Base-by-base conservation (phyloP, 2,888 invertebrate genomes). In the Cenopis cana region DNA sequence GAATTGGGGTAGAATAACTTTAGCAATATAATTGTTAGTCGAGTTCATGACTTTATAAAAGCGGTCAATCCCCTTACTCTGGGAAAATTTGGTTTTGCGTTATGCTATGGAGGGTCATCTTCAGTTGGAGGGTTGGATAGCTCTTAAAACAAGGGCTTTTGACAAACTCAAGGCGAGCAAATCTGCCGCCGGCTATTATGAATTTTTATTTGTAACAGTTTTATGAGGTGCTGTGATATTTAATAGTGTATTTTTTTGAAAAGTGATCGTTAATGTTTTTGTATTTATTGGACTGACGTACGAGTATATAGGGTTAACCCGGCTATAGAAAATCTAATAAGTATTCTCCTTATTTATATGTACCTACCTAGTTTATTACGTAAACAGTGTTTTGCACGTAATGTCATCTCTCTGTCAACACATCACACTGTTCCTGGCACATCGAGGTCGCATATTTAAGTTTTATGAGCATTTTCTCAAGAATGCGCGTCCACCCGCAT, bases 121-220 rank as follows among this genome's bases (percentile, higher is more conserved):
- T 66, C 11, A 20, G 36, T 20, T 60, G 70, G 70, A 54, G 20
- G 59, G 68, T 74, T 78, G 80, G 80, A 85, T 85, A 81, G 82
- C 76, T 83, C 84, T 87, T 83, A 85, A 84, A 88, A 84, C 77
- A 81, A 82, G 82, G 82, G 84, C 82, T 81, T 80, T 82, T 86
- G 84, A 88, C 83, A 87, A 89, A 88, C 68, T 56, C 50, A 49
- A n/a, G 49, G 55, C 66, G 41, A 24, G 60, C 49, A 60, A 69
- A 69, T 62, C 59, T 70, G 70, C 70, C 65, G 54, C 65, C 33
- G 65, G 70, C 65, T 66, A 55, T 65, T 70, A 70, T 65, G 65
- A 24, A 36, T 66, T 70, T 67, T 69, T 70, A 66, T 66, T 54
- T 24, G 59, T 59, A 65, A 52, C 68, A 64, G 49, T 57, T 69